These are phyloP conservation scores for Anoura caudifer DNA, from an alignment of 2,113 vertebrate genomes.

Conservation along the genomic window DNA sequence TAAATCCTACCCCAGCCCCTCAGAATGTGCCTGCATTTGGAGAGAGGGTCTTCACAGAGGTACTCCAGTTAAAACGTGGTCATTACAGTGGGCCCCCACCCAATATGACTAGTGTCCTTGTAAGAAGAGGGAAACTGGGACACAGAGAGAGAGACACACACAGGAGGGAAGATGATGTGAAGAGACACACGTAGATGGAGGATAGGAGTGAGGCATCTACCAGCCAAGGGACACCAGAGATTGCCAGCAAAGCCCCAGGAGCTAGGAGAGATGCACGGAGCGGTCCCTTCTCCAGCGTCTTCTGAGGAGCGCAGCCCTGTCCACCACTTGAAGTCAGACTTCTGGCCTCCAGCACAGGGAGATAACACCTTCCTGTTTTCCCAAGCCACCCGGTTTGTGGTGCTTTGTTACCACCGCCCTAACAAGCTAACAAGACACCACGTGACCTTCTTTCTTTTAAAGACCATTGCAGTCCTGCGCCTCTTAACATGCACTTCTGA, in stretches of 20 bases:
- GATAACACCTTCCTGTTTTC: not conserved
- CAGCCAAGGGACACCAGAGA: not conserved
- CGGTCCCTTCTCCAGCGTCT: not conserved
- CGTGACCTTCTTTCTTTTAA: not conserved
- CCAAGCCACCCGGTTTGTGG: not conserved
- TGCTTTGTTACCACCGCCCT: rapidly evolving
- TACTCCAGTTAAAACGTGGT: not conserved
- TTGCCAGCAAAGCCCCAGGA: not conserved
- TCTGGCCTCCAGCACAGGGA: too few species aligned
- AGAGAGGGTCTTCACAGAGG: not conserved
- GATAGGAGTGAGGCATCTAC: rapidly evolving
- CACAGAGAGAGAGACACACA: not conserved
- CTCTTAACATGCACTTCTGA: not conserved
- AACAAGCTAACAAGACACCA: not conserved
- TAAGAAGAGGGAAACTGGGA: not conserved
- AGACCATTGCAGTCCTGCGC: too few species aligned
- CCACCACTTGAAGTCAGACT: not conserved
- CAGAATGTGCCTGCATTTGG: not conserved
- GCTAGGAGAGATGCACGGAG: rapidly evolving
- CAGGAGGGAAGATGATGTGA: rapidly evolving
- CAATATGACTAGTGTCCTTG: not conserved
- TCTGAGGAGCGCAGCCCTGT: rapidly evolving
- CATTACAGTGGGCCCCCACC: not conserved
- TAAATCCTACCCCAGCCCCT: not conserved
- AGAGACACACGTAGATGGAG: too few species aligned